A percentile compares a stretch with the other conserved stretches of the same genome.
These are phyloP conservation scores for Cecropterus lyciades DNA, from an alignment of 1,140 invertebrate species.

Conservation along the genomic window DNA sequence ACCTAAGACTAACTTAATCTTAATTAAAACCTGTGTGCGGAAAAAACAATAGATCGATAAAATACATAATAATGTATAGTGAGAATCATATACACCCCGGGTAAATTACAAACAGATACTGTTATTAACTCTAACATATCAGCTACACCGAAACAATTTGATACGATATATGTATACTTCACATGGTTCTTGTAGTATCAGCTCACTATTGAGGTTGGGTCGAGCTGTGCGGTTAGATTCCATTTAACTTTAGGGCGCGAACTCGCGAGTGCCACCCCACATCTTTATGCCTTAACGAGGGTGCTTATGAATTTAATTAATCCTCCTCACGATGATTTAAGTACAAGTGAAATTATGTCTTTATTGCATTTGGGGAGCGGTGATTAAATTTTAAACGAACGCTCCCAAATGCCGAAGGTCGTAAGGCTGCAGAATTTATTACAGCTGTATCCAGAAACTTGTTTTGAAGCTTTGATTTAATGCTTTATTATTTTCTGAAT, in stretches of 20 bases:
- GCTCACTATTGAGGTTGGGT: constrained; percentile 46
- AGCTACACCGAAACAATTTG: neutral
- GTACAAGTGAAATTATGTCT: constrained; percentile 54
- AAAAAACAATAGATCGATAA: too few species aligned
- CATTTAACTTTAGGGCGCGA: constrained; percentile 68
- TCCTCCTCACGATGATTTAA: constrained; percentile 59
- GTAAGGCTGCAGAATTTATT: constrained; percentile 25
- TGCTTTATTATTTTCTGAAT: neutral
- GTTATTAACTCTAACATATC: neutral
- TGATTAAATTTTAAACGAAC: constrained; percentile 40
- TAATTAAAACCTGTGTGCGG: too few species aligned
- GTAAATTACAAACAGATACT: neutral
- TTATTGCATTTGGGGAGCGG: constrained; percentile 47
- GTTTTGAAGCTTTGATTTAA: neutral
- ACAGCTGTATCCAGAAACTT: constrained; percentile 15
- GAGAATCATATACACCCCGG: too few species aligned
- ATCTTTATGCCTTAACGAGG: constrained; percentile 63
- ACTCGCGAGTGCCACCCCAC: constrained; percentile 46
- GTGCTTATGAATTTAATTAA: constrained; percentile 77
- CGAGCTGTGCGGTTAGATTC: constrained; percentile 61
- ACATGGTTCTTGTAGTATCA: constrained; percentile 28
- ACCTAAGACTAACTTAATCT: too few species aligned
- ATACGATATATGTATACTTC: neutral
- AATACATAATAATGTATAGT: too few species aligned
- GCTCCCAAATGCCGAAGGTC: constrained; percentile 13